Evolutionary conservation across 2,888 invertebrate genomes (phyloP), one percentile per base, ranked within the genome.

Genomic region (Drosophila affinis): DNA sequence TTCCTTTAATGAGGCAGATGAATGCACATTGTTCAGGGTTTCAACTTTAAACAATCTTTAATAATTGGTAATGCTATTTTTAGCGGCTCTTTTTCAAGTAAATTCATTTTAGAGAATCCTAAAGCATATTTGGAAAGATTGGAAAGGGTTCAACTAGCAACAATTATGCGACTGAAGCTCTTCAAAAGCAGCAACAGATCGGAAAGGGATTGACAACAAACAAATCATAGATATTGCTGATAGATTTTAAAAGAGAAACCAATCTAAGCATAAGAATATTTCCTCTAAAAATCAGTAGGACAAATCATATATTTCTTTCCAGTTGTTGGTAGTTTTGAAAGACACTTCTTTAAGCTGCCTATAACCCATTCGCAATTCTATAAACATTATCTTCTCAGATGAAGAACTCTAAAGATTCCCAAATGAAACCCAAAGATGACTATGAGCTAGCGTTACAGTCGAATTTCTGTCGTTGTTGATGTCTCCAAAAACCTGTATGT

Each of bases 21-120:
- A 54, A 24, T 39, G 24, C 32, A 44, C 44, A 27, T 67, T 53
- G 64, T 65, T 64, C 54, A 65, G 44, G 64, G 64, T 44, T 12
- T 32, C 64, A 54, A 21, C 32, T 52, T 34, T 34, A 10, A 54
- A n/a, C 39, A 39, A 54, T 14, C 24, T n/a, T 14, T 44, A 17
- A 18, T 18, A 32, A 7, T 34, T 53, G 21, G 12, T n/a, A n/a
- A 53, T 14, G 9, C 21, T 39, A 39, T 39, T 53, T 34, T 53
- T 12, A 32, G 32, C 3, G 3, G 32, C 32, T 10, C 32, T 32
- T 24, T 3, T 21, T 21, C 21, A 21, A 21, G 21, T 21, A 21
- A 21, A 21, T 21, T 3, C 1, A 21, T 21, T 21, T 21, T 27
- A 27, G 27, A 27, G 27, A 7, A 27, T 27, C 9, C 27, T 2